These are phyloP conservation scores for Corythornis leucogaster DNA, from an alignment of 2,797 vertebrate species.

Conservation along the genomic window DNA sequence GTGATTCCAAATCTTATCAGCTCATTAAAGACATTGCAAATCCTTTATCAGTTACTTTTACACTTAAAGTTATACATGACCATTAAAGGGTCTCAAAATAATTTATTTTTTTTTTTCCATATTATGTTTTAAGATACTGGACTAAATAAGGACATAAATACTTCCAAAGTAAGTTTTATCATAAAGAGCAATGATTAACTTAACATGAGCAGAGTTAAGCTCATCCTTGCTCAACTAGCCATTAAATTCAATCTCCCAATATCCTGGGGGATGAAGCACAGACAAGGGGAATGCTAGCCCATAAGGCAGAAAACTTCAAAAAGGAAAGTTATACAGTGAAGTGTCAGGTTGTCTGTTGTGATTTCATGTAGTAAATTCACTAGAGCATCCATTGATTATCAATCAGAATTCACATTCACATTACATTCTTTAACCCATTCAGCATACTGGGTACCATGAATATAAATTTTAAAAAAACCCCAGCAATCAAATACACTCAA, in stretches of 20 bases:
- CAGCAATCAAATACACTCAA: too few species aligned
- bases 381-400: constrained; percentile 30
- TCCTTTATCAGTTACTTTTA: not conserved
- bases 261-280: not conserved
- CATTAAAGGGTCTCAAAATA: not conserved
- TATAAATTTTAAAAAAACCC: too few species aligned
- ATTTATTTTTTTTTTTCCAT: not conserved
- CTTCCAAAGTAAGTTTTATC: not conserved
- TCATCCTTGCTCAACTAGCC: constrained; percentile 44
- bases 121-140: not conserved
- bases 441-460: not conserved
- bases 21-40: not conserved
- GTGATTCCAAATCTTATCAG: not conserved
- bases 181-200: constrained; percentile 6
- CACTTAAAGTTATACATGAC: not conserved
- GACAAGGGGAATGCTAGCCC: not conserved
- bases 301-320: constrained; percentile 7
- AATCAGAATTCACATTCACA: not conserved
- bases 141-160: not conserved
- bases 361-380: constrained; percentile 26
- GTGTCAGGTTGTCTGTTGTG: constrained; percentile 20
- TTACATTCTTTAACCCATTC: not conserved
- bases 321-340: not conserved
- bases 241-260: constrained; percentile 49
- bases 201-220: not conserved